Percentiles rank a stretch among this genome's conserved stretches.
phyloP scores from a whole-genome alignment of 2,888 invertebrate species.

The Cryptus armator region DNA sequence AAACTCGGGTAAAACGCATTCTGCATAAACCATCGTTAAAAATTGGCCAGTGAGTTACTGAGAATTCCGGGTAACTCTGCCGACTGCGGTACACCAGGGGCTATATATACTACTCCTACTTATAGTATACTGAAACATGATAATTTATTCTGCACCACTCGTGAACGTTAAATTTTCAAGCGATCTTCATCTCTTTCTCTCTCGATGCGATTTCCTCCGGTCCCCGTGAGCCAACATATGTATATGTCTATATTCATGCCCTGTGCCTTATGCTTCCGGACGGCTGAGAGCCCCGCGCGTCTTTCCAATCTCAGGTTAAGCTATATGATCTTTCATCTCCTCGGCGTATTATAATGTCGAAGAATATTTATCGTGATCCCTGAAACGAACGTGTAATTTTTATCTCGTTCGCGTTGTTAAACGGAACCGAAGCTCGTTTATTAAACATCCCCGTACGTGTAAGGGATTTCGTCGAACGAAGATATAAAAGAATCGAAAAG shows the following conservation, averaged over 20 bases:
- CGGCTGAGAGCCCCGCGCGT: constrained; percentile 28
- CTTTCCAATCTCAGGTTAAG: constrained; percentile 41
- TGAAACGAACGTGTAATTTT: constrained; percentile 1
- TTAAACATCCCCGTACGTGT: neutral
- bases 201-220: constrained; percentile 37
- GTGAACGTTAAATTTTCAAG: constrained; percentile 73
- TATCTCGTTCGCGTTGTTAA: neutral
- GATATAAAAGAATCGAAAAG: neutral
- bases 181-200: constrained; percentile 62
- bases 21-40: constrained; percentile 55
- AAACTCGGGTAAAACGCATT: constrained; percentile 33
- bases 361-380: constrained; percentile 30
- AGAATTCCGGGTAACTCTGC: constrained; percentile 45
- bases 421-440: neutral
- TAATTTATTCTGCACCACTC: constrained; percentile 63
- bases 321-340: constrained; percentile 24
- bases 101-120: constrained; percentile 29
- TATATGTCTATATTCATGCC: constrained; percentile 3
- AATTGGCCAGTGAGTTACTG: constrained; percentile 38
- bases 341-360: constrained; percentile 25
- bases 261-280: constrained; percentile 29
- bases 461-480: neutral
- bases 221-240: constrained; percentile 17
- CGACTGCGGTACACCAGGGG: constrained; percentile 25
- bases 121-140: constrained; percentile 36